Evolutionary conservation across 1,140 invertebrate genomes (phyloP).

Genomic region (Apis laboriosa): DNA sequence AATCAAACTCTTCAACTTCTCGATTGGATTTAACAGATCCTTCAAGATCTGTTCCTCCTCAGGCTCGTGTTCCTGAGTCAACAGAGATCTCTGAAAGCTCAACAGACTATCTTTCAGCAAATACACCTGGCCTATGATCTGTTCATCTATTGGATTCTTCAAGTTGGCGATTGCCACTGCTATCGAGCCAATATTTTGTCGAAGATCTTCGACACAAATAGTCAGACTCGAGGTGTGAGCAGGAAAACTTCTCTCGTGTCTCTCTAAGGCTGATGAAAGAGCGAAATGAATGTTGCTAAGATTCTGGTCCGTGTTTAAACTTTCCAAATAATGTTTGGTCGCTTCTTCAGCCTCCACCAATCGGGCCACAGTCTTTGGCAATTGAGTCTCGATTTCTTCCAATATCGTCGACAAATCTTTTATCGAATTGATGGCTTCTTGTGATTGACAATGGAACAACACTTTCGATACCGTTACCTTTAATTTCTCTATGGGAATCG

Average conservation of each 20-base stretch:
- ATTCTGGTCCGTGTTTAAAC: slow-evolving; percentile 61
- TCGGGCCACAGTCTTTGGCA: slow-evolving; percentile 59
- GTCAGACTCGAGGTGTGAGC: slow-evolving; percentile 52
- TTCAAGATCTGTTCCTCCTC: slow-evolving; percentile 65
- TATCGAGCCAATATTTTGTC: slow-evolving; percentile 62
- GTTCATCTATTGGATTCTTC: slow-evolving; percentile 55
- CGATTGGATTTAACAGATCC: slow-evolving; percentile 63
- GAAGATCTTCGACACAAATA: slow-evolving; percentile 65
- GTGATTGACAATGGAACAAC: slow-evolving; percentile 44
- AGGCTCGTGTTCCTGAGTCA: slow-evolving; percentile 64
- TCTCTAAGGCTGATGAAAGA: slow-evolving; percentile 67
- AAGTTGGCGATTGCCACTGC: slow-evolving; percentile 60
- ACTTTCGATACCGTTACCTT: slow-evolving; percentile 63
- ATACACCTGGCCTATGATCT: slow-evolving; percentile 64
- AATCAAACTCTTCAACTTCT: slow-evolving; percentile 62
- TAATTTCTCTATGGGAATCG: slow-evolving; percentile 64
- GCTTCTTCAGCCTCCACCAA: slow-evolving; percentile 24
- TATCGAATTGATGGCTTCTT: slow-evolving; percentile 55
- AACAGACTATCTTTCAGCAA: slow-evolving; percentile 68
- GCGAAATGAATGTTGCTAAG: slow-evolving; percentile 69
- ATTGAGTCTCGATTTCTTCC: slow-evolving; percentile 67
- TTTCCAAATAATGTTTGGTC: slow-evolving; percentile 48
- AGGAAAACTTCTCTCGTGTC: slow-evolving; percentile 38
- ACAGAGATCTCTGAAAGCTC: slow-evolving; percentile 68
- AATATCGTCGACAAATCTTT: slow-evolving; percentile 62